These are phyloP conservation scores for Deroptyus accipitrinus DNA, from an alignment of 2,113 vertebrate species.

Conservation along the genomic window DNA sequence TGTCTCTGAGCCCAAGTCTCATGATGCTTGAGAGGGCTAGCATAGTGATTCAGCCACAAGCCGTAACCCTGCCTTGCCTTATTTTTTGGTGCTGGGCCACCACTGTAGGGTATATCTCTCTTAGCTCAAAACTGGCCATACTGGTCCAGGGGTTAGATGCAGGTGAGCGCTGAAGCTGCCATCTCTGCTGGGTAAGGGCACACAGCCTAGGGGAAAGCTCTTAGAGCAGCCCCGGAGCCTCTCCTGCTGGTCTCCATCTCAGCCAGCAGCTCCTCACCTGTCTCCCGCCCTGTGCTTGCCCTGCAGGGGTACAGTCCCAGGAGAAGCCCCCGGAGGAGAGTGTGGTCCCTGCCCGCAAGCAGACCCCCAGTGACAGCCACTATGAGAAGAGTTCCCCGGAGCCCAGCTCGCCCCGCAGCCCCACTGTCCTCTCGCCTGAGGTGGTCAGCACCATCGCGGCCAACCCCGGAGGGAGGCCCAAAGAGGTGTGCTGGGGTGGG, in stretches of 20 bases:
- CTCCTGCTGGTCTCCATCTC: background rate
- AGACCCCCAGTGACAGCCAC: slow-evolving; percentile 83
- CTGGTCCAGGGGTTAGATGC: background rate
- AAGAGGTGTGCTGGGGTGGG: slow-evolving; percentile 81
- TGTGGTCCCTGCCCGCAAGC: slow-evolving; percentile 65
- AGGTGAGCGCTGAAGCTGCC: background rate
- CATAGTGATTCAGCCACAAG: background rate
- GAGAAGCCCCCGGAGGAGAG: slow-evolving; percentile 77
- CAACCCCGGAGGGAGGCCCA: slow-evolving; percentile 97
- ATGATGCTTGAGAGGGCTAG: background rate
- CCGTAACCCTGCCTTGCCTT: background rate
- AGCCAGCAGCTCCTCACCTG: background rate
- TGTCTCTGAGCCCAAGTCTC: background rate
- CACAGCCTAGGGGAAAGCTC: background rate
- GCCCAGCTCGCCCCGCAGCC: slow-evolving; percentile 75
- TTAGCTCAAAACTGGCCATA: background rate
- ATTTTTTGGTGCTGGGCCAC: background rate
- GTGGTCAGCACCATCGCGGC: slow-evolving; percentile 91
- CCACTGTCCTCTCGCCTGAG: slow-evolving; percentile 88
- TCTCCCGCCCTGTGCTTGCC: background rate
- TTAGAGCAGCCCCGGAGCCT: background rate
- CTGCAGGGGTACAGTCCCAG: slow-evolving; percentile 83
- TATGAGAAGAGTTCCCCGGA: slow-evolving; percentile 77
- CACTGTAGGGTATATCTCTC: background rate
- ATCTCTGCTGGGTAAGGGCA: background rate